A percentile compares a stretch with the other conserved stretches of the same genome.
Conservation (phyloP, 1,140 invertebrate species). For the Drusus annulatus region DNA sequence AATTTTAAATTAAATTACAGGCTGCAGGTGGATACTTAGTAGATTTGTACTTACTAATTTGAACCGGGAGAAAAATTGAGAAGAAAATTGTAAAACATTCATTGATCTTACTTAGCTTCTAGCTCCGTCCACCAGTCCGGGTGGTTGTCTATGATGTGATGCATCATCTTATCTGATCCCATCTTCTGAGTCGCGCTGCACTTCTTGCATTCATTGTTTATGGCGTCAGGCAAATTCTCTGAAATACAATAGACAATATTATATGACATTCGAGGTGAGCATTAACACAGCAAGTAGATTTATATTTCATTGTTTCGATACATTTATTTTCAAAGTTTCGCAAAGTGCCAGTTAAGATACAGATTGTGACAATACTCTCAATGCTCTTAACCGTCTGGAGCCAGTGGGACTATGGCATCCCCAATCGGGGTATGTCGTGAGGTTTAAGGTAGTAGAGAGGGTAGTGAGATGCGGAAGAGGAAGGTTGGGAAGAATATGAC, state of each 20-base stretch:
- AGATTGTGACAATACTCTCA: no score
- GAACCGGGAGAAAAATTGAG: background rate
- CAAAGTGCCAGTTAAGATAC: no score
- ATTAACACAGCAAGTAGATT: background rate
- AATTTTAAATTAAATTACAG: background rate
- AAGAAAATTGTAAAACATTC: background rate
- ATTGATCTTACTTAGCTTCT: conserved; percentile 66
- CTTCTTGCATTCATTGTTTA: conserved; percentile 72
- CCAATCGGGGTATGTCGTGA: no score
- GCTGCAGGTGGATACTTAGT: background rate
- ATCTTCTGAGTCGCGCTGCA: conserved; percentile 72
- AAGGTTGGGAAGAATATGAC: no score
- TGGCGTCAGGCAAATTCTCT: conserved; percentile 70
- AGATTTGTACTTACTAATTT: no score
- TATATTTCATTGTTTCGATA: no score
- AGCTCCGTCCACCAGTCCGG: conserved; percentile 70
- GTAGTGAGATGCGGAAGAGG: no score
- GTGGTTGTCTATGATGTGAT: conserved; percentile 68
- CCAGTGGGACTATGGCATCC: no score
- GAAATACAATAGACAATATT: background rate
- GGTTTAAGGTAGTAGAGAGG: no score
- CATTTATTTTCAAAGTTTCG: no score
- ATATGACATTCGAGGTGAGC: background rate
- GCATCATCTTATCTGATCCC: conserved; percentile 70
- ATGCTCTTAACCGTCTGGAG: no score